These are phyloP conservation scores for Numenius phaeopus DNA, from an alignment of 2,797 vertebrate genomes.

Conservation along the genomic window DNA sequence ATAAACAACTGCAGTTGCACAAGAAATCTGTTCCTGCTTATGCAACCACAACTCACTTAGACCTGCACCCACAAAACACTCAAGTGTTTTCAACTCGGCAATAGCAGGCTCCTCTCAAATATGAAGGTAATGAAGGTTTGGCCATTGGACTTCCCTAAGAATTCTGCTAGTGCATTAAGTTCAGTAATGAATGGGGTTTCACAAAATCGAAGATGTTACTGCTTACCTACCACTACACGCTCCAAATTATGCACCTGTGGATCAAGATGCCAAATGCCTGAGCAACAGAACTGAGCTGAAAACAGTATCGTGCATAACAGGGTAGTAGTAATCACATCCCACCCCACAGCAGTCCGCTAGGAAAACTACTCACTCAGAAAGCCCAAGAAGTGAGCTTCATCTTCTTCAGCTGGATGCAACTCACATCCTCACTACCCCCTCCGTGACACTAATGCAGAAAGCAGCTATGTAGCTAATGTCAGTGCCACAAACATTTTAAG, in stretches of 20 bases:
- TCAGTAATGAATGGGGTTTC: background rate
- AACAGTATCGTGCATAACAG: background rate
- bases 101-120: background rate
- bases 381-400: background rate
- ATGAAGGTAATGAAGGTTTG: fast-evolving
- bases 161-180: background rate
- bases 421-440: background rate
- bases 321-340: background rate
- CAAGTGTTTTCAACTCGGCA: background rate
- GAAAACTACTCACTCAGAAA: background rate
- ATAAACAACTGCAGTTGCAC: background rate
- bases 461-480: background rate
- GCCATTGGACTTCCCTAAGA: background rate
- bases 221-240: background rate
- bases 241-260: background rate
- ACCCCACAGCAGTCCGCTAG: background rate
- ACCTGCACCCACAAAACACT: background rate
- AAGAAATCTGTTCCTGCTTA: background rate
- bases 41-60: background rate
- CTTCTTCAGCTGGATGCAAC: background rate
- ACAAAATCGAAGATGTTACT: background rate
- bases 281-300: background rate
- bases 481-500: background rate
- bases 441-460: background rate
- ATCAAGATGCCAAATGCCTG: background rate